Conservation (phyloP, 2,888 invertebrate species). For the Nemotelus pantherinus region DNA sequence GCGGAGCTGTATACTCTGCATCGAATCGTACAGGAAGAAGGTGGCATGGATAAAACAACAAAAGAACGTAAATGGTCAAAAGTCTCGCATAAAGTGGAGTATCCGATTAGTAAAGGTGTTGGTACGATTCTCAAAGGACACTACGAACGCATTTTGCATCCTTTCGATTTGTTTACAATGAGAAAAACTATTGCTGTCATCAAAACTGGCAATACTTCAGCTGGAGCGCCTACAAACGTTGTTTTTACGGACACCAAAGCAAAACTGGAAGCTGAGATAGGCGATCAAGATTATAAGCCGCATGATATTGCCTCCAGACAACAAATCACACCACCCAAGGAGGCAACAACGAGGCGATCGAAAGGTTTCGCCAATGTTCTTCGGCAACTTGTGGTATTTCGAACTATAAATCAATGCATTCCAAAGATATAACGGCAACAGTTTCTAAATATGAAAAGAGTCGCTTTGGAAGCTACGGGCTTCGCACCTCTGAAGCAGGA, state of each 20-base stretch:
- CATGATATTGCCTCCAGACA: constrained; percentile 77
- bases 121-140: constrained; percentile 89
- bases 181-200: constrained; percentile 69
- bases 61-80: constrained; percentile 92
- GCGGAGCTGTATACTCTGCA: constrained; percentile 92
- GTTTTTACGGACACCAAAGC: constrained; percentile 50
- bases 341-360: constrained; percentile 72
- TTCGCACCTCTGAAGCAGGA: background rate
- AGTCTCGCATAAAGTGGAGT: constrained; percentile 86
- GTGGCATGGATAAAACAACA: constrained; percentile 88
- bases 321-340: constrained; percentile 74
- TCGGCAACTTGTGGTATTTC: constrained; percentile 59
- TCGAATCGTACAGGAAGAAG: constrained; percentile 84
- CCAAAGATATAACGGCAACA: constrained; percentile 75
- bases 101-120: constrained; percentile 86
- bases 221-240: too few species aligned
- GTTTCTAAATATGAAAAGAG: constrained; percentile 57
- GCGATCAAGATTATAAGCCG: constrained; percentile 78
- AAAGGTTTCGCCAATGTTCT: constrained; percentile 67
- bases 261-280: constrained; percentile 57
- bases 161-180: constrained; percentile 91
- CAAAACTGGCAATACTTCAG: background rate
- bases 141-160: constrained; percentile 92
- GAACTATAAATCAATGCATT: background rate
- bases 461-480: constrained; percentile 53